Evolutionary conservation across 2,113 vertebrate genomes (phyloP), one percentile per base, ranked within the genome.

Genomic region (Pterophyllum scalare): DNA sequence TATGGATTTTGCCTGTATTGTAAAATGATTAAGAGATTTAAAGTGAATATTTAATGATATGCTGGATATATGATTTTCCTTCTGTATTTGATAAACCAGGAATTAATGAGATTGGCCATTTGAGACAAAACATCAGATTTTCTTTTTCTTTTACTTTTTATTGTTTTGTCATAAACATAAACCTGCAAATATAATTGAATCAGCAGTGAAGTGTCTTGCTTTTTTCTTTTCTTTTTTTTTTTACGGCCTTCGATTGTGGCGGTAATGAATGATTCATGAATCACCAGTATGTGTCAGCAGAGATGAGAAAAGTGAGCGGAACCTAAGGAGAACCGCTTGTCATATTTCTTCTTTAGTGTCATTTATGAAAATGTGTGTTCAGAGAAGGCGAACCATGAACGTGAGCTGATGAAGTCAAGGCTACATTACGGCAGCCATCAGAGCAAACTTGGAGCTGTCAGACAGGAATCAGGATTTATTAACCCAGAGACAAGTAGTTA

Each of bases 281-380:
- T 82, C 61, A 19, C 33, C 49, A 6, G 75, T 87, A 86, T 59
- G 60, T 80, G 70, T 85, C 60, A 75, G 80, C 22, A 20, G 33
- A 77, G 52, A 84, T 77, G 80, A 74, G 79, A 62, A 80, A 86
- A 87, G 80, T 22, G 80, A 83, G 64, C 83, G 77, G 77, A 81
- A 87, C 79, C 79, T 6, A 75, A 88, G 89, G 87, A 89, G 89
- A 88, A 91, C 80, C 26, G 65, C 79, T 7, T 19, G 49, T 92
- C 88, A 81, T 94, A 84, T 84, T 88, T 94, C 93, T 93, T 87
- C 83, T 90, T 94, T 89, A 92, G 80, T 93, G 93, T 93, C 92
- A 91, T 91, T 93, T 92, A 92, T 86, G 88, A 91, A 91, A 93
- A 92, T 91, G 83, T 91, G 83, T 87, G 88, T 77, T 88, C 57